Conservation (phyloP, 2,888 invertebrate species). For the Rotaria macrura region DNA sequence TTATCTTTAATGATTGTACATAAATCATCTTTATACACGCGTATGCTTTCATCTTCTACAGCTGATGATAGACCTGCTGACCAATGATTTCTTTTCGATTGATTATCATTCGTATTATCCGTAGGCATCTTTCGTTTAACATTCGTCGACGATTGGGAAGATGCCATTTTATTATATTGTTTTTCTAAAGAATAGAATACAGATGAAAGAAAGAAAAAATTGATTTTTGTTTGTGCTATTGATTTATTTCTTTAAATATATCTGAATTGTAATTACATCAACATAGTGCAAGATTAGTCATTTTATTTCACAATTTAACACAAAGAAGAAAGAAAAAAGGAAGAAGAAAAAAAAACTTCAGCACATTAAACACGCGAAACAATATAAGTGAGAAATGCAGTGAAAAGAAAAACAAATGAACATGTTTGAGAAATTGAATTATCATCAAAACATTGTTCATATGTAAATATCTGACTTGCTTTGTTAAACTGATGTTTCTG, state of each 20-base stretch:
- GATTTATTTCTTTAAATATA: too few species aligned
- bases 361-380: background rate
- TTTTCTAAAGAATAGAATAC: background rate
- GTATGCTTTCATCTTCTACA: background rate
- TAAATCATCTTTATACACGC: background rate
- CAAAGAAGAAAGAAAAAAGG: background rate
- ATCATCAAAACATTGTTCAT: background rate
- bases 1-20: background rate
- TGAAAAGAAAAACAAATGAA: background rate
- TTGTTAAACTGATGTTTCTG: slow-evolving; percentile 78
- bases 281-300: background rate
- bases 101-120: background rate
- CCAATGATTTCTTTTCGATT: background rate
- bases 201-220: background rate
- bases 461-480: background rate
- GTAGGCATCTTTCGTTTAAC: background rate
- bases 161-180: too few species aligned
- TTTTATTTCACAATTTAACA: background rate
- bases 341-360: background rate
- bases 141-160: background rate
- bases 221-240: background rate
- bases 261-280: background rate
- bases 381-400: background rate
- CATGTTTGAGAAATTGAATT: background rate
- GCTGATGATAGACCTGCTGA: background rate